Evolutionary conservation across 1,140 invertebrate genomes (phyloP), one percentile per base, ranked within the genome.

Genomic region (Zaprionus nigranus): DNA sequence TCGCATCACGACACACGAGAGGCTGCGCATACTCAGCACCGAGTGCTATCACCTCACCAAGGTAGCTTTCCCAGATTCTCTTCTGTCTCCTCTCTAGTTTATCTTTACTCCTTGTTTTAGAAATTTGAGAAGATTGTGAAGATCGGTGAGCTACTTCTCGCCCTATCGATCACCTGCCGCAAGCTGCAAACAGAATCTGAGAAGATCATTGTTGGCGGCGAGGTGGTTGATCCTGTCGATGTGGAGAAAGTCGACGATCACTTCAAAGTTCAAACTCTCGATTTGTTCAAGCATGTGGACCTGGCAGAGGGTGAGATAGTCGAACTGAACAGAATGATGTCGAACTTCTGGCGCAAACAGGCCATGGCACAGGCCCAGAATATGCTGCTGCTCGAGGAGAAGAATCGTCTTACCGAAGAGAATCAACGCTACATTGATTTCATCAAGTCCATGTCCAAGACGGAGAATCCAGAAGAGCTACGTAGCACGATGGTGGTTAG

Each of bases 101-200:
- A 7, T 9, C 30, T 11, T 34, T 11, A 60, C 17, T 43, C 22
- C 11, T 7, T 24, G 15, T 0, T 5, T 3, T 17, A 92, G 91
- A 61, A 78, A 58, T 87, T 90, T 46, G 78, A 92, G 22, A 82
- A 92, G 30, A 70, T 87, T 11, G 78, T 82, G 1, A 92, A 92
- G 54, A 79, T 81, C 13, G 91, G 91, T 1, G 88, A 92, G n/a
- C 58, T 92, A 5, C 60, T 92, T 2, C 51, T 92, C 13, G 83
- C 88, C 0, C 63, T 92, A 9, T 82, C 91, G 2, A 85, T 91
- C 54, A 92, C 78, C 26, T 92, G 91, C n/a, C 77, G 91, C n/a
- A 92, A 92, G 49, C 59, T 91, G 4, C 91, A 92, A 66, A 92
- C 91, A 1, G 82, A 92, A 46, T 67, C 82, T 1, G 91, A 92